phyloP scores from a whole-genome alignment of 1,140 invertebrate species.

The Drosophila repletoides region DNA sequence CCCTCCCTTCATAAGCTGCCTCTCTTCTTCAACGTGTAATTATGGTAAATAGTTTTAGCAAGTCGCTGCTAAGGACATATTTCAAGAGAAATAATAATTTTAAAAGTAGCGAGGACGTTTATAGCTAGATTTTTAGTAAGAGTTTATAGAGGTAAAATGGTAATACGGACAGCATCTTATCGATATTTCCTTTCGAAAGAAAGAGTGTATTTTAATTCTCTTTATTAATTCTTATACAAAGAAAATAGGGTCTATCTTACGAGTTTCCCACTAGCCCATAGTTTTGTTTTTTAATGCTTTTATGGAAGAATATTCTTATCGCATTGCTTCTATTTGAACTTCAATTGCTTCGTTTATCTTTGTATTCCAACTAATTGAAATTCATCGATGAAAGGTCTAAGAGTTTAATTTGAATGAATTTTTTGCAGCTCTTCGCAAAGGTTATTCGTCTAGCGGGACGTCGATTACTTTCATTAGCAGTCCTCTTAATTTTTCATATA shows the following conservation, averaged over 20 bases:
- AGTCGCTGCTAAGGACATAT: neutral
- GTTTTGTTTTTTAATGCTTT: neutral
- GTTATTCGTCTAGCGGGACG: conserved; percentile 9
- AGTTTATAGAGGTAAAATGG: no score
- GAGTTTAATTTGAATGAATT: conserved; percentile 18
- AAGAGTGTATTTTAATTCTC: no score
- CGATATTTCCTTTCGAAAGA: no score
- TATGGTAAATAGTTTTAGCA: conserved; percentile 24
- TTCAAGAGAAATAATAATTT: neutral
- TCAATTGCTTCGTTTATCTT: neutral
- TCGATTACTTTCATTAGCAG: conserved; percentile 64
- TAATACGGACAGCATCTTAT: no score
- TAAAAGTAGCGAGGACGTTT: no score
- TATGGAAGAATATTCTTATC: no score
- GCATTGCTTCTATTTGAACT: no score
- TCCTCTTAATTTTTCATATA: conserved; percentile 33
- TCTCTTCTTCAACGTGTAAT: no score
- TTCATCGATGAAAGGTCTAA: conserved; percentile 38
- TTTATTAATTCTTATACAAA: no score
- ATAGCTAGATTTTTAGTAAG: no score
- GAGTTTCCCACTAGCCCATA: no score
- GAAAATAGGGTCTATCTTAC: no score
- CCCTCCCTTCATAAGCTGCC: neutral
- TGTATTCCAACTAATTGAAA: conserved; percentile 41
- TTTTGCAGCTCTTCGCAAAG: neutral